phyloP scores from a whole-genome alignment of 2,113 vertebrate genomes.

The Poicephalus meyeri region DNA sequence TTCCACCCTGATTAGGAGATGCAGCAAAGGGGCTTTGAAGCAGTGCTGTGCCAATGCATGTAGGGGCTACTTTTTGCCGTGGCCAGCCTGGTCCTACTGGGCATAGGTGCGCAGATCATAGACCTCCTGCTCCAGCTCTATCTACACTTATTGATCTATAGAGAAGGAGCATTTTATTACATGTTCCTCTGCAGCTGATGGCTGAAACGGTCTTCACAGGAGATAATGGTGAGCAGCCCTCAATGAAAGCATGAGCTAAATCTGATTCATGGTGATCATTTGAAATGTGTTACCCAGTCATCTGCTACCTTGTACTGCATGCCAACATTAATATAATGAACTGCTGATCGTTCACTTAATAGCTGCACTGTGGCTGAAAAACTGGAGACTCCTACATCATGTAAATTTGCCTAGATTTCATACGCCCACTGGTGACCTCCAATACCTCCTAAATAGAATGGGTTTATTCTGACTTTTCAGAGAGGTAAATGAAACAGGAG shows the following conservation, averaged over 20 bases:
- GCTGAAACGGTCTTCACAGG: not conserved
- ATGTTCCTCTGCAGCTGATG: accelerated
- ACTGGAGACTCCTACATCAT: constrained; percentile 49
- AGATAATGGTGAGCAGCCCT: not conserved
- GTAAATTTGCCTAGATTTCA: constrained; percentile 58
- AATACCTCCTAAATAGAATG: not conserved
- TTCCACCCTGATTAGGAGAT: not conserved
- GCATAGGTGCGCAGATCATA: not conserved
- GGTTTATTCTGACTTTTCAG: not conserved
- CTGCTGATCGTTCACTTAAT: constrained; percentile 47
- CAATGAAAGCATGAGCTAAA: not conserved
- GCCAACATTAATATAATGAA: constrained; percentile 46
- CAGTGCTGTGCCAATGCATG: not conserved
- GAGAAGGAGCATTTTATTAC: not conserved
- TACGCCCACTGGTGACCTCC: constrained; percentile 53
- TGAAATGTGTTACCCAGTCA: constrained; percentile 44
- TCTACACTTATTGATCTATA: accelerated
- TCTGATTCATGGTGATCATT: not conserved
- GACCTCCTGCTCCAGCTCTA: not conserved
- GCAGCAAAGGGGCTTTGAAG: not conserved
- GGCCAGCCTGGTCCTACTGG: not conserved
- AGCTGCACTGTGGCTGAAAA: constrained; percentile 55
- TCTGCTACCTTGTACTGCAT: not conserved
- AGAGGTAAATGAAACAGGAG: not conserved
- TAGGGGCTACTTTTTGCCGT: not conserved